A percentile compares a stretch with the other conserved stretches of the same genome.
phyloP scores from a whole-genome alignment of 2,888 invertebrate species.

The Drosophila rubida region DNA sequence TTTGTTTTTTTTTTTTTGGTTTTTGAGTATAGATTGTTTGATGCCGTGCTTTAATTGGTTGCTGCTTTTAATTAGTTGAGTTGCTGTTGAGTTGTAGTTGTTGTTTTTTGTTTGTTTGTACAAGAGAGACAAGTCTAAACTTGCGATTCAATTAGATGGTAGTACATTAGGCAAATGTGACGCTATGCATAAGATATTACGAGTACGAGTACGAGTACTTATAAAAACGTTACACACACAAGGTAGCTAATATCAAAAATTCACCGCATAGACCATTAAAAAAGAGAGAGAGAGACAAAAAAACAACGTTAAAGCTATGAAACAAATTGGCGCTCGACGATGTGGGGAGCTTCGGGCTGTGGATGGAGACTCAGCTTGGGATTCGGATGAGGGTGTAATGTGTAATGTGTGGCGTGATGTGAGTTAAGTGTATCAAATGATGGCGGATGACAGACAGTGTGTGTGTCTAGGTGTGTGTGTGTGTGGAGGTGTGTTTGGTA shows the following conservation, averaged over 20 bases:
- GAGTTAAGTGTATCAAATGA: constrained; percentile 36
- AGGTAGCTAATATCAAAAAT: constrained; percentile 71
- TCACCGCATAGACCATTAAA: constrained; percentile 63
- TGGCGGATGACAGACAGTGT: constrained; percentile 16
- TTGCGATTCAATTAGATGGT: constrained; percentile 54
- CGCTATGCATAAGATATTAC: constrained; percentile 59
- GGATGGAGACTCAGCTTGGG: not conserved
- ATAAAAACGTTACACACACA: constrained; percentile 76
- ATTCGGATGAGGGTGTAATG: not conserved
- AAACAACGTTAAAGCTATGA: constrained; percentile 74
- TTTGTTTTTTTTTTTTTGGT: constrained; percentile 20
- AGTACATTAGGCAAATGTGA: constrained; percentile 56
- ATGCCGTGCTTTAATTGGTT: constrained; percentile 71
- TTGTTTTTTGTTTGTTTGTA: constrained; percentile 37
- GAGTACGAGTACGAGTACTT: constrained; percentile 35
- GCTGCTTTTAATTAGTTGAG: constrained; percentile 53
- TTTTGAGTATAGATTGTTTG: too few species aligned
- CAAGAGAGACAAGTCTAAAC: constrained; percentile 64
- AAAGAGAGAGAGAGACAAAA: constrained; percentile 31
- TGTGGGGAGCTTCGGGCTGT: constrained; percentile 5
- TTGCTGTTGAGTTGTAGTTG: constrained; percentile 43
- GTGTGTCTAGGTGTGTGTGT: not conserved
- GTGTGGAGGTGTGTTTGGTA: constrained; percentile 13
- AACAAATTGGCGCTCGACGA: constrained; percentile 59
- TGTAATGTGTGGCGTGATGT: too few species aligned